Evolutionary conservation across 2,113 vertebrate genomes (phyloP).

Genomic region (Lucifuga dentata): DNA sequence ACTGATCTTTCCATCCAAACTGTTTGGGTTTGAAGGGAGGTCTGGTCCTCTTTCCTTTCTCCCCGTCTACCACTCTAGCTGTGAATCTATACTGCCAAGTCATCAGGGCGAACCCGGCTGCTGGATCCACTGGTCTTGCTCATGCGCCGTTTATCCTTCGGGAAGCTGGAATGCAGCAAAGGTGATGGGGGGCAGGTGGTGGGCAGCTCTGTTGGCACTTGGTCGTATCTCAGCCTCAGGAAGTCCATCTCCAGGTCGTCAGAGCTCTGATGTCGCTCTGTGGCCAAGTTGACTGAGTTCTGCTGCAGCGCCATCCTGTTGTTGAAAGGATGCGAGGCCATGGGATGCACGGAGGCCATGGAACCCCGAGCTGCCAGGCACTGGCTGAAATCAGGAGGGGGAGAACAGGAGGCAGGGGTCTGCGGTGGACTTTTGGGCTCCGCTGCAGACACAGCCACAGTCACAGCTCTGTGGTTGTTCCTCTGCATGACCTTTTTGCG

Average conservation of each 20-base stretch:
- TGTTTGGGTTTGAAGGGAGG: slow-evolving; percentile 15
- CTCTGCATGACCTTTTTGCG: slow-evolving; percentile 48
- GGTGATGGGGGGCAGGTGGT: slow-evolving; percentile 70
- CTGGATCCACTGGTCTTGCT: slow-evolving; percentile 91
- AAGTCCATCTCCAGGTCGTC: slow-evolving; percentile 85
- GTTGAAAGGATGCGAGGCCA: slow-evolving; percentile 87
- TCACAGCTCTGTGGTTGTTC: slow-evolving; percentile 47
- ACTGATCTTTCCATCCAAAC: background rate
- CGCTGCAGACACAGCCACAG: slow-evolving; percentile 25
- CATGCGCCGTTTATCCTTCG: slow-evolving; percentile 87
- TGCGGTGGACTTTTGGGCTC: slow-evolving; percentile 69
- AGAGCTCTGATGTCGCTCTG: slow-evolving; percentile 84
- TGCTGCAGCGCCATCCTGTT: slow-evolving; percentile 91
- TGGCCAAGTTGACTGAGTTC: slow-evolving; percentile 91
- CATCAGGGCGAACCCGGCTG: slow-evolving; percentile 89
- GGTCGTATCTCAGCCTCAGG: slow-evolving; percentile 83
- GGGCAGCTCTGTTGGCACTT: slow-evolving; percentile 70
- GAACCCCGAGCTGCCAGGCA: slow-evolving; percentile 78
- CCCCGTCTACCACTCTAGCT: background rate
- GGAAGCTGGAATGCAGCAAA: slow-evolving; percentile 75
- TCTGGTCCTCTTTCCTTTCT: background rate
- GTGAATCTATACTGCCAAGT: slow-evolving; percentile 88
- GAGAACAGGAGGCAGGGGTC: slow-evolving; percentile 82
- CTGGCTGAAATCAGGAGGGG: slow-evolving; percentile 92
- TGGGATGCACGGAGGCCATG: slow-evolving; percentile 56